Conservation (phyloP, 2,888 invertebrate species). For the Carpatolechia fugitivella region DNA sequence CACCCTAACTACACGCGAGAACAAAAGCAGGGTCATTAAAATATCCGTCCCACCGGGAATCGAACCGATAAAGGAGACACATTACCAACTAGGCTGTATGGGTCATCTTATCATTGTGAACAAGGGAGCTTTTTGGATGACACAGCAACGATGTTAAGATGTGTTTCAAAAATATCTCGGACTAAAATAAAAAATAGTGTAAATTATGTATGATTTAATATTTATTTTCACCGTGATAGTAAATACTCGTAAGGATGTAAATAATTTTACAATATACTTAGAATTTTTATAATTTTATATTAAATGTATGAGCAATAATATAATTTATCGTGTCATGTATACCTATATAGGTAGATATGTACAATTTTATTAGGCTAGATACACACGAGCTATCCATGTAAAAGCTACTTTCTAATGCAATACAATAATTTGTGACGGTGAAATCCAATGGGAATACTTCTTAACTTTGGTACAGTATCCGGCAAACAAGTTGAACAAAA, state of each 20-base stretch:
- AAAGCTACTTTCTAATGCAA: conserved; percentile 52
- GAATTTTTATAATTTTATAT: conserved; percentile 53
- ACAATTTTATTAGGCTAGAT: conserved; percentile 49
- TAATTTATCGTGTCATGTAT: conserved; percentile 45
- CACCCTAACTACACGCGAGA: too few relatives aligned
- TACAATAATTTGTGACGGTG: conserved; percentile 27
- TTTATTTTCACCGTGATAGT: conserved; percentile 74
- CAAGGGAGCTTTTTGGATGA: too few relatives aligned
- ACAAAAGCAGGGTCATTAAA: too few relatives aligned
- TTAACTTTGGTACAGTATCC: not conserved
- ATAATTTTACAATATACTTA: conserved; percentile 64
- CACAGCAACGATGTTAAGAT: too few relatives aligned
- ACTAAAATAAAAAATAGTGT: not conserved
- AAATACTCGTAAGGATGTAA: conserved; percentile 74
- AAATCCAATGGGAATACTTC: conserved; percentile 22
- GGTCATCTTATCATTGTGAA: too few relatives aligned
- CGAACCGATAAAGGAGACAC: too few relatives aligned
- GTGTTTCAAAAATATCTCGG: not conserved
- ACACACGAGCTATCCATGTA: conserved; percentile 50
- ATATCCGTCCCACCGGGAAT: too few relatives aligned
- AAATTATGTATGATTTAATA: conserved; percentile 27
- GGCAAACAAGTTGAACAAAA: not conserved
- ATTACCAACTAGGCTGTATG: too few relatives aligned
- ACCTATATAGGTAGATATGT: too few relatives aligned
- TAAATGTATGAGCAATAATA: conserved; percentile 69